Conservation (phyloP, 2,888 invertebrate genomes). For the Chesias legatella region DNA sequence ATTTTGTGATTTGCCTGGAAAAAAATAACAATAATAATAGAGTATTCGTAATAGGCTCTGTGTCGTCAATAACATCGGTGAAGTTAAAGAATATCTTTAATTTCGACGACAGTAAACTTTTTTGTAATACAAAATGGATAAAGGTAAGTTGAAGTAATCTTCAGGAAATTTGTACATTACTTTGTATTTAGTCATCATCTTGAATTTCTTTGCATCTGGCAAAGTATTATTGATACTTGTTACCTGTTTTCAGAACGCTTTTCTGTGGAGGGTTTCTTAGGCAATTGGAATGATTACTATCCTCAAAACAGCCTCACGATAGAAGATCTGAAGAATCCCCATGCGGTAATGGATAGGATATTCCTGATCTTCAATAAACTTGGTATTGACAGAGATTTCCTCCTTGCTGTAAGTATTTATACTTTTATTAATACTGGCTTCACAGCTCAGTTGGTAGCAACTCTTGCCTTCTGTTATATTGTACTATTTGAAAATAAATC, state of each 20-base stretch:
- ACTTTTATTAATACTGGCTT: not conserved
- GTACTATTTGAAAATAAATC: too few relatives aligned
- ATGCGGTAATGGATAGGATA: conserved; percentile 55
- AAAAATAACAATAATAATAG: too few relatives aligned
- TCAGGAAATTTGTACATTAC: too few relatives aligned
- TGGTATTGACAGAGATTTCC: conserved; percentile 56
- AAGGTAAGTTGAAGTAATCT: not conserved
- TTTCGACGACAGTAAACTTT: too few relatives aligned
- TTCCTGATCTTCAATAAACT: conserved; percentile 55
- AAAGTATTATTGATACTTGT: too few relatives aligned
- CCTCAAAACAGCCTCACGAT: conserved; percentile 46
- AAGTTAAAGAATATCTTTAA: too few relatives aligned
- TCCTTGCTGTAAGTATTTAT: conserved; percentile 46
- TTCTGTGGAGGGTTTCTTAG: conserved; percentile 47
- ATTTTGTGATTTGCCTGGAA: too few relatives aligned
- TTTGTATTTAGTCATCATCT: too few relatives aligned
- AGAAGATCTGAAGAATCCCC: conserved; percentile 56
- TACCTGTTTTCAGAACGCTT: conserved; percentile 33
- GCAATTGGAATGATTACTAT: conserved; percentile 57
- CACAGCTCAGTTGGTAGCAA: not conserved
- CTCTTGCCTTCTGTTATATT: too few relatives aligned
- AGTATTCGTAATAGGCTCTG: too few relatives aligned
- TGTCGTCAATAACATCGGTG: too few relatives aligned
- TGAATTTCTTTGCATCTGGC: too few relatives aligned
- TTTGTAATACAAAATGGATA: conserved; percentile 5